A percentile compares a stretch with the other conserved stretches of the same genome.
These are phyloP conservation scores for Cygnus buccinator DNA, from an alignment of 2,113 vertebrate genomes.

Conservation along the genomic window DNA sequence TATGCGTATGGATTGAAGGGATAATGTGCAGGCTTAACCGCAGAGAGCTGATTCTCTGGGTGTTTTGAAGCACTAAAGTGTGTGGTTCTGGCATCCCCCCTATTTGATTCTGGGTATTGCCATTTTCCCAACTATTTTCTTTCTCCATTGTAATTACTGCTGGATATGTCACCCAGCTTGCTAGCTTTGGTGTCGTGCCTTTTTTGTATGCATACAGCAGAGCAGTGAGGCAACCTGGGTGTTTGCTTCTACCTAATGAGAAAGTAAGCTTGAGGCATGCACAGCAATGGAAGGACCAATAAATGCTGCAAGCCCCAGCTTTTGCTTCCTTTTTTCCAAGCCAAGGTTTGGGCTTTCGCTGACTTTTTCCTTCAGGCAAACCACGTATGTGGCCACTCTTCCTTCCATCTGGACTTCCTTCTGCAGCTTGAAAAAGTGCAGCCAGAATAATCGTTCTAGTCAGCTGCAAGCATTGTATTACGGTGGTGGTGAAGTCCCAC, in stretches of 20 bases:
- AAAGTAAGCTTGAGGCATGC: background rate
- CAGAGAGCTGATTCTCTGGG: background rate
- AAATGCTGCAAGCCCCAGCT: background rate
- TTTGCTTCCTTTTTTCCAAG: background rate
- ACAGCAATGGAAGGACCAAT: background rate
- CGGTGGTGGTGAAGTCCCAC: background rate
- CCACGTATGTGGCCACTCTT: fast-evolving
- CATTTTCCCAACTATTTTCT: background rate
- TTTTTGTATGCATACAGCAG: background rate
- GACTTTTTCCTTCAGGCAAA: background rate
- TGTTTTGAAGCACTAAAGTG: background rate
- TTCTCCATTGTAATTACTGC: background rate
- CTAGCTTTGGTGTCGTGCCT: background rate
- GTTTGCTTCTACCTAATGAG: background rate
- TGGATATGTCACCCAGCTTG: background rate
- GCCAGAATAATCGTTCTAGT: background rate
- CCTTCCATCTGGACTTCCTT: background rate
- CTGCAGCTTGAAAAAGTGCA: background rate
- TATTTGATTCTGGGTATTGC: background rate
- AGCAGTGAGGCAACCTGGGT: background rate
- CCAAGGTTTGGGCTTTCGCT: background rate
- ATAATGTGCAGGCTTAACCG: background rate
- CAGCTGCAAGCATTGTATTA: background rate
- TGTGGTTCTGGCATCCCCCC: background rate
- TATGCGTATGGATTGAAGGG: background rate